Evolutionary conservation across 2,797 vertebrate species (phyloP).

Genomic region (Limosa lapponica): DNA sequence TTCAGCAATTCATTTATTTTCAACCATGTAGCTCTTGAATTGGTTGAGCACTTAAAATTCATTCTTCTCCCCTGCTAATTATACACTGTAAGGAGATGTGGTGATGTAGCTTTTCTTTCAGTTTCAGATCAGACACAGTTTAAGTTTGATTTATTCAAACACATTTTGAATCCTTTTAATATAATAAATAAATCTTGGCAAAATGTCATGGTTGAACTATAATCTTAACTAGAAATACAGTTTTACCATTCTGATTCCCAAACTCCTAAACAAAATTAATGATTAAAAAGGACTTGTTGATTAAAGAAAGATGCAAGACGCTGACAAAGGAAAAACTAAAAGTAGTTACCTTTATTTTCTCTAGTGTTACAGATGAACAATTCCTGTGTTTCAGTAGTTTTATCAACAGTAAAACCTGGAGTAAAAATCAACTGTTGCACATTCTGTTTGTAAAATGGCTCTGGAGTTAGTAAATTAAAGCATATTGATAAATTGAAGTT

Average conservation of each 20-base stretch:
- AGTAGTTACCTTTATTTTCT: not conserved
- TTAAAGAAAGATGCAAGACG: not conserved
- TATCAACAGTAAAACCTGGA: not conserved
- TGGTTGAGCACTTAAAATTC: not conserved
- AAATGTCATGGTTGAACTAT: not conserved
- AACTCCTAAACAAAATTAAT: not conserved
- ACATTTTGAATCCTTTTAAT: not conserved
- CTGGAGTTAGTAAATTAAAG: not conserved
- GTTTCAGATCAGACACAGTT: not conserved
- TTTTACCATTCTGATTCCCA: not conserved
- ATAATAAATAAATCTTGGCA: not conserved
- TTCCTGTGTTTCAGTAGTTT: not conserved
- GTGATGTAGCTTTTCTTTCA: constrained; percentile 34
- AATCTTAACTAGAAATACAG: not conserved
- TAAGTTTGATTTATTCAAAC: not conserved
- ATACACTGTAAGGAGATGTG: not conserved
- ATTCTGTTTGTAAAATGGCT: not conserved
- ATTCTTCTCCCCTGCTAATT: not conserved
- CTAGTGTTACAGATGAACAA: not conserved
- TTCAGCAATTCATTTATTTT: constrained; percentile 31
- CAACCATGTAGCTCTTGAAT: constrained; percentile 13
- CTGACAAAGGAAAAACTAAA: not conserved
- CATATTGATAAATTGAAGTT: not conserved
- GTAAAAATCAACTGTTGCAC: not conserved
- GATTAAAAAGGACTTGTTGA: not conserved